Evolutionary conservation across 2,797 vertebrate genomes (phyloP).

Genomic region (Heteromormyrus szaboi): DNA sequence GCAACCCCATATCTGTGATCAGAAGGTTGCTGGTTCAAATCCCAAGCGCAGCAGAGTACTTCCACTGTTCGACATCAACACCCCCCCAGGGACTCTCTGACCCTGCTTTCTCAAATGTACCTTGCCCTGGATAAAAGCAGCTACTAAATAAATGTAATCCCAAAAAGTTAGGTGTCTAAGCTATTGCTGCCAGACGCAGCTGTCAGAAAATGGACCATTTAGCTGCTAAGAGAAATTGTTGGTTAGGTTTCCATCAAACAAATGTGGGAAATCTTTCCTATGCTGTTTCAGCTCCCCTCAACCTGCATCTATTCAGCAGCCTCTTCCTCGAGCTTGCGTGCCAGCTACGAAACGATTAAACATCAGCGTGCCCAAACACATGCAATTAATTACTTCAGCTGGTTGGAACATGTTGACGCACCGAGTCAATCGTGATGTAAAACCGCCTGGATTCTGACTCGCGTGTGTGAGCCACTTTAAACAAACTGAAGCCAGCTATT

Average conservation of each 20-base stretch:
- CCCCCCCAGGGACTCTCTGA: background rate
- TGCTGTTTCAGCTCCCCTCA: background rate
- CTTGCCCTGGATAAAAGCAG: background rate
- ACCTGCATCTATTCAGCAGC: background rate
- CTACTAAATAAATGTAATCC: background rate
- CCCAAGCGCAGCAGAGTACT: background rate
- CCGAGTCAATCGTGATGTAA: background rate
- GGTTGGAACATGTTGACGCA: background rate
- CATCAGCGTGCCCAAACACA: no score
- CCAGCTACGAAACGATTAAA: background rate
- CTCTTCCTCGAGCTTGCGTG: background rate
- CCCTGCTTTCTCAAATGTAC: background rate
- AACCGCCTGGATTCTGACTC: background rate
- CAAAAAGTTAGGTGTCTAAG: background rate
- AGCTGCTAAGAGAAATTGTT: background rate
- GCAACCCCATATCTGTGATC: background rate
- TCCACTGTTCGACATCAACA: background rate
- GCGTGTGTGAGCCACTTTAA: background rate
- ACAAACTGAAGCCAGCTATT: background rate
- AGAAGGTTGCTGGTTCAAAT: background rate
- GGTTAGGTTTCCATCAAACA: background rate
- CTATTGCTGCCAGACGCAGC: background rate
- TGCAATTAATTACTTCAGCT: background rate
- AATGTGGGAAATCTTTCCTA: background rate
- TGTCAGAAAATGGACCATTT: background rate